Conservation (phyloP, 2,797 vertebrate species). For the Hippopotamyrus pictus region DNA sequence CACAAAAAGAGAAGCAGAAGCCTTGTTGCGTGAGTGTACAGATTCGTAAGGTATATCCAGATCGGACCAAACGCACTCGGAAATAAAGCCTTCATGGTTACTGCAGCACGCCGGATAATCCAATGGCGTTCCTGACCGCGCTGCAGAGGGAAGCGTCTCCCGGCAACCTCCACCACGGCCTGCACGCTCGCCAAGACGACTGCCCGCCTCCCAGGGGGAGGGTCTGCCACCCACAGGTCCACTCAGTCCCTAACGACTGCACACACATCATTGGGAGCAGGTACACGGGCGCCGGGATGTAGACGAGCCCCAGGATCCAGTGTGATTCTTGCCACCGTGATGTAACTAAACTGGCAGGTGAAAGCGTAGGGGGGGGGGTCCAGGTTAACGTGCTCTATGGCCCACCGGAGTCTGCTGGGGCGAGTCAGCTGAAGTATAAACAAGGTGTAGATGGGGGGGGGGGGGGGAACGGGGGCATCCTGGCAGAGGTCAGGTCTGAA, state of each 20-base stretch:
- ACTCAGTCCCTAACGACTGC: conserved; percentile 37
- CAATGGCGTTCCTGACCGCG: conserved; percentile 15
- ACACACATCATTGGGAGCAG: neutral
- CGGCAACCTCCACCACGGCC: neutral
- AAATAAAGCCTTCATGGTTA: conserved; percentile 26
- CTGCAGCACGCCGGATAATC: conserved; percentile 27
- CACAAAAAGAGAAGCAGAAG: neutral
- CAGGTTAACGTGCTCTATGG: conserved; percentile 24
- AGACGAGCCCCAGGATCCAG: neutral
- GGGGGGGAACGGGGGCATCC: neutral
- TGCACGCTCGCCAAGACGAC: conserved; percentile 6
- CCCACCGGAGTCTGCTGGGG: neutral
- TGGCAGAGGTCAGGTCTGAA: neutral
- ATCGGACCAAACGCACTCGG: conserved; percentile 18
- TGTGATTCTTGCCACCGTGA: conserved; percentile 25
- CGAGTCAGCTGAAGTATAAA: conserved; percentile 56
- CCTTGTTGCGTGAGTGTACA: conserved; percentile 29
- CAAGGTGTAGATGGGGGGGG: conserved; percentile 33
- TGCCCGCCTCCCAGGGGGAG: neutral
- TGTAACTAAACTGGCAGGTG: neutral
- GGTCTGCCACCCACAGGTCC: neutral
- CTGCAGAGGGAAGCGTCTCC: neutral
- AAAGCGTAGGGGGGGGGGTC: conserved; percentile 1
- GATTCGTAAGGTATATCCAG: conserved; percentile 14
- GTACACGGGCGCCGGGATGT: neutral